Percentiles rank a stretch among this genome's conserved stretches.
Evolutionary conservation across 2,797 vertebrate genomes (phyloP).

Genomic region (Melanotaenia trifasciata): DNA sequence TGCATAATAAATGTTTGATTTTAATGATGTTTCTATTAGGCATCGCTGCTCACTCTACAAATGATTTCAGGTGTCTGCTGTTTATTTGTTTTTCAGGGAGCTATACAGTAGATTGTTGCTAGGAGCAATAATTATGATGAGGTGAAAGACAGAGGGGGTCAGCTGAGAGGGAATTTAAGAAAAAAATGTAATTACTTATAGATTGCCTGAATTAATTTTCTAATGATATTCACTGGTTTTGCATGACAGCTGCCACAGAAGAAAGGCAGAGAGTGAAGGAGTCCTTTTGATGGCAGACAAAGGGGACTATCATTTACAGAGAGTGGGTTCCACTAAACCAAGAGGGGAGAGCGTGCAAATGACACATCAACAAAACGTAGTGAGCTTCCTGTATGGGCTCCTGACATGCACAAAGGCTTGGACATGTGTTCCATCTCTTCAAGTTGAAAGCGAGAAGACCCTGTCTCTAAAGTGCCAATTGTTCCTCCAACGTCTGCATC

Average conservation of each 20-base stretch:
- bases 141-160: slow-evolving; percentile 69
- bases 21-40: slow-evolving; percentile 88
- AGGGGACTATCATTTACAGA: slow-evolving; percentile 87
- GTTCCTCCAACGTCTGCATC: slow-evolving; percentile 55
- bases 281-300: slow-evolving; percentile 89
- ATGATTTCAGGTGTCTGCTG: slow-evolving; percentile 85
- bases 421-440: slow-evolving; percentile 87
- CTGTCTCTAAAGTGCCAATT: slow-evolving; percentile 59
- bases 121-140: slow-evolving; percentile 89
- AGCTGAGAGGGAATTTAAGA: slow-evolving; percentile 49
- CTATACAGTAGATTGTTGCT: slow-evolving; percentile 86
- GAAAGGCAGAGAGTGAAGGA: slow-evolving; percentile 80
- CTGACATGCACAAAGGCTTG: slow-evolving; percentile 85
- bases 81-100: slow-evolving; percentile 85
- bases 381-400: slow-evolving; percentile 86
- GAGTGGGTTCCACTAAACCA: slow-evolving; percentile 82
- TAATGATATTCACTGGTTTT: slow-evolving; percentile 89
- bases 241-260: slow-evolving; percentile 89
- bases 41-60: slow-evolving; percentile 84
- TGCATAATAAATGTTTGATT: slow-evolving; percentile 86
- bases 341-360: slow-evolving; percentile 88
- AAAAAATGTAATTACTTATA: slow-evolving; percentile 88
- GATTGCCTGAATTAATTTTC: slow-evolving; percentile 90
- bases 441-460: slow-evolving; percentile 63
- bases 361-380: slow-evolving; percentile 91